Conservation (phyloP, 2,113 vertebrate species). For the Recurvirostra avosetta region DNA sequence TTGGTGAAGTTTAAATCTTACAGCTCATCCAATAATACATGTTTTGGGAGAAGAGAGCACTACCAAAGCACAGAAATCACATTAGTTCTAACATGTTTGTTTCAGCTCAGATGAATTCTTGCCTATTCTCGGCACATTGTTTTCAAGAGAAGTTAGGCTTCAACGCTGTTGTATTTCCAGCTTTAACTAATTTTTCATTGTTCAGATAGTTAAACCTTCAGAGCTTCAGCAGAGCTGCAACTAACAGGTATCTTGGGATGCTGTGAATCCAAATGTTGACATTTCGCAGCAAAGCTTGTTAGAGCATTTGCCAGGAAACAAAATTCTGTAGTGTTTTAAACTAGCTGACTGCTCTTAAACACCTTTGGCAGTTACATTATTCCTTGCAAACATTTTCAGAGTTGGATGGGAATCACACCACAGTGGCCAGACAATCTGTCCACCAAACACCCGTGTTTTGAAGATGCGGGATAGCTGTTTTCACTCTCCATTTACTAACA, state of each 20-base stretch:
- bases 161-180: not conserved
- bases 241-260: conserved; percentile 40
- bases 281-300: conserved; percentile 35
- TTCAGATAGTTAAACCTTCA: conserved; percentile 58
- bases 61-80: not conserved
- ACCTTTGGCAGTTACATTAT: conserved; percentile 18
- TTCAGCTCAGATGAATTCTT: conserved; percentile 6
- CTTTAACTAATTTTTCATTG: conserved; percentile 56
- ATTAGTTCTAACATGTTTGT: not conserved
- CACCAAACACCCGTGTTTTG: not conserved
- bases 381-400: conserved; percentile 33
- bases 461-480: not conserved
- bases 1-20: not conserved
- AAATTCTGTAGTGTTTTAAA: conserved; percentile 14
- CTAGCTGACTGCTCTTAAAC: conserved; percentile 29
- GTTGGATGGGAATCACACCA: not conserved
- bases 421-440: conserved; percentile 27
- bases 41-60: not conserved
- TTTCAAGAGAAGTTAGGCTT: conserved; percentile 23
- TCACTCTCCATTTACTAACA: conserved; percentile 1
- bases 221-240: conserved; percentile 24
- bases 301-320: conserved; percentile 1
- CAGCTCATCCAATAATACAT: not conserved
- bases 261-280: conserved; percentile 48
- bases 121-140: not conserved